Percentiles rank a stretch among this genome's conserved stretches.
phyloP scores from a whole-genome alignment of 2,113 vertebrate species.

The Phaethornis superciliosus region DNA sequence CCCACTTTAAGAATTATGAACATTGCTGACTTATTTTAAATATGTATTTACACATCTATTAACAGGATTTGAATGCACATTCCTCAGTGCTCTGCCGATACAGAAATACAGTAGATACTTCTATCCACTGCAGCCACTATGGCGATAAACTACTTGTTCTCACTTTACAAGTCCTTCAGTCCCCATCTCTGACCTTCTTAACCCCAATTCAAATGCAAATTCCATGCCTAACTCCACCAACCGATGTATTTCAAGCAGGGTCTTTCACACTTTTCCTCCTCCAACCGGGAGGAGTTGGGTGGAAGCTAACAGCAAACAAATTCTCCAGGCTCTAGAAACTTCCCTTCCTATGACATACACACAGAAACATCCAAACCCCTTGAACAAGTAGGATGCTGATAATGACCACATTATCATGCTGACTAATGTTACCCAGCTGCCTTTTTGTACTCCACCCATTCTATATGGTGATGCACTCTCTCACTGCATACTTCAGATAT shows the following conservation, averaged over 20 bases:
- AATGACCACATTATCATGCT: neutral
- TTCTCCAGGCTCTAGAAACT: neutral
- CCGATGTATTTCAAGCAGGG: neutral
- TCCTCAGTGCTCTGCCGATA: neutral
- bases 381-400: neutral
- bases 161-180: neutral
- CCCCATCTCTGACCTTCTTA: neutral
- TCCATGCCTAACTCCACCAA: neutral
- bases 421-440: constrained; percentile 39
- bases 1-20: neutral
- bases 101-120: neutral
- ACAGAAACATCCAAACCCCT: neutral
- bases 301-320: neutral
- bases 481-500: neutral
- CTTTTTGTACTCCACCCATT: neutral
- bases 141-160: neutral
- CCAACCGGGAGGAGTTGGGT: neutral
- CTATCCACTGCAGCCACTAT: neutral
- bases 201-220: neutral
- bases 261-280: neutral
- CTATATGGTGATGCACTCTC: neutral
- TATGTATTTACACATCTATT: neutral
- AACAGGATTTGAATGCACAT: neutral
- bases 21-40: neutral
- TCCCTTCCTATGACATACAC: neutral